Conservation (phyloP, 2,888 invertebrate genomes). For the Sipha maydis region DNA sequence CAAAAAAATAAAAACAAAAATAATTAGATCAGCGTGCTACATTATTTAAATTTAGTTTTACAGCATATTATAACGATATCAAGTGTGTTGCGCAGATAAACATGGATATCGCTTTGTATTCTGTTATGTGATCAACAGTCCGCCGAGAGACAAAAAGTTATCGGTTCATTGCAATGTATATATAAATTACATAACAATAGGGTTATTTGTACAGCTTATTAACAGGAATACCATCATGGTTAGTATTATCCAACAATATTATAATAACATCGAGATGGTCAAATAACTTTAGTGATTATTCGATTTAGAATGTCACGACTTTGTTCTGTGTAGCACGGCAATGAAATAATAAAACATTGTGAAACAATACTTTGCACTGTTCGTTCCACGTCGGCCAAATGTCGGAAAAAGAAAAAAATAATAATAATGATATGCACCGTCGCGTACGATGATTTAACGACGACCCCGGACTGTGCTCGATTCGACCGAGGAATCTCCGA, state of each 20-base stretch:
- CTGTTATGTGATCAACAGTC: too few species aligned
- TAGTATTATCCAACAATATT: too few species aligned
- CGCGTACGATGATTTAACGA: background rate
- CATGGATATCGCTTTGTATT: background rate
- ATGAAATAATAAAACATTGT: too few species aligned
- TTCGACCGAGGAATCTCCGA: background rate
- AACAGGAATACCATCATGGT: background rate
- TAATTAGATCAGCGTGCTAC: background rate
- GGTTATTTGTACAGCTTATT: background rate
- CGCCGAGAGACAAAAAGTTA: too few species aligned
- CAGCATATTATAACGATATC: background rate
- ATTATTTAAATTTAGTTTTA: background rate
- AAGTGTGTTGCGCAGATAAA: background rate
- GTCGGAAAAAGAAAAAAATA: too few species aligned
- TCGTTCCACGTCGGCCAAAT: too few species aligned
- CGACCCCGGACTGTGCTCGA: background rate
- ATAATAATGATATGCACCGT: background rate
- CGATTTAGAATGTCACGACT: too few species aligned
- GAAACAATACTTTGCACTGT: too few species aligned
- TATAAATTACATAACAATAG: background rate
- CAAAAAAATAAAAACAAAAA: background rate
- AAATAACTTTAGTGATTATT: too few species aligned
- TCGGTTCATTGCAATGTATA: too few species aligned
- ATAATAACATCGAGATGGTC: too few species aligned
- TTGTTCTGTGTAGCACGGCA: too few species aligned